Base-by-base conservation (phyloP, 64 coral and sea anemone genomes). In the Actinia equina region DNA sequence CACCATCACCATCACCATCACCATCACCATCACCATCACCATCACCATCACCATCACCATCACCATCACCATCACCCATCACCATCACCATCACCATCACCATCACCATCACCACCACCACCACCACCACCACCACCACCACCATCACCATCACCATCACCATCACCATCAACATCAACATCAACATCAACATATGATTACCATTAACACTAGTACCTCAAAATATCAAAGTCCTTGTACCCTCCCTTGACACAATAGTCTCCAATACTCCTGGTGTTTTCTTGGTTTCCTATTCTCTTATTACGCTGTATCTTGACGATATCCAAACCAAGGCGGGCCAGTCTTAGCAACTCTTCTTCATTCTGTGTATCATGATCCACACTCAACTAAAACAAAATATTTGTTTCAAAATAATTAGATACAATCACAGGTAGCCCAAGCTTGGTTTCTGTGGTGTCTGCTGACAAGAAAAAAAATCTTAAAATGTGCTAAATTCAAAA, bases 221-320 rank as follows among this genome's bases (percentile, higher is more conserved):
- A 80, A 43, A 99, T 99, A 77, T 99, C 97, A 87, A 95, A 99
- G 44, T 99, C 97, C 83, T 99, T 99, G 82, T 99, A 99, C n/a
- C 97, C 97, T 64, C 97, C 97, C 77, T 99, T 99, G 14, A 99
- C 93, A 57, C 93, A 87, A 64, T 99, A 99, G 59, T 99, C 97
- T 37, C 97, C 97, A 61, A 99, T 99, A 46, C 93, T 93, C 76
- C 97, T 84, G 82, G 97, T 99, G 81, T 94, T 95, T 81, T 99
- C 97, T 71, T 99, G 97, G 84, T 91, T 95, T 57, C 97, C 90
- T 81, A 99, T 87, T 44, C 93, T 88, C n/a, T 14, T 90, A 54
- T 92, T 94, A 58, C 93, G 77, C 43, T 88, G 85, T 56, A 99
- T 99, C 61, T 99, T 90, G 14, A 82, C 62, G 44, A 93, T 88